Base-by-base conservation (phyloP, 1,140 invertebrate genomes). In the Mercenaria mercenaria region DNA sequence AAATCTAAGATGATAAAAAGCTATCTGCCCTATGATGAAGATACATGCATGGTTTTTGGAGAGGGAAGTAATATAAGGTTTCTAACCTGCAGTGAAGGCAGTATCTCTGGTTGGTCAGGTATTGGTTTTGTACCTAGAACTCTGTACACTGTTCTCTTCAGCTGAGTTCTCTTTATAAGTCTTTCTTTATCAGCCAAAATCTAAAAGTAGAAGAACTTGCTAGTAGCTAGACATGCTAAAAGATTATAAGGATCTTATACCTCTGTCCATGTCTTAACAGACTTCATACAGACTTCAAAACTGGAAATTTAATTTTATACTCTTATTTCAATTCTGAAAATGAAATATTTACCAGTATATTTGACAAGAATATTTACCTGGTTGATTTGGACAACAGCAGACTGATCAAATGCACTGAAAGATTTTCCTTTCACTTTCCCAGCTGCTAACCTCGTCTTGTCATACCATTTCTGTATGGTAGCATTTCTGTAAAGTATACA, bases 381-480 rank as follows among this genome's bases (percentile, higher is more conserved):
- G 81, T 99, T 97, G 89, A 99, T 98, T 96, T 99, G 98, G 93
- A 98, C 97, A 0, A 99, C 93, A 1, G 98, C 97, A 50, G 98
- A 96, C 91, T 98, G 97, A 91, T 98, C 97, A 93, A 97, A 97
- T 26, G 97, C 97, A 95, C 94, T 94, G 96, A 97, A 97, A 96
- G 91, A 97, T 97, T 91, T 94, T 80, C 97, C 97, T 67, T 97
- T 97, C 15, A 96, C 56, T 91, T 94, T 96, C 11, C 95, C 95
- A 41, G 93, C 91, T 2, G 97, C 96, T 26, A 98, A 94, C 91
- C 97, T 97, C 0, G 98, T 99, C 95, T 98, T 98, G 86, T 99
- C 98, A 96, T 99, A 98, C 98, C 98, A 99, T 95, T 98, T 99
- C 92, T 98, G 97, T 89, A 99, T 95, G 15, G 95, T 95, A 4